A percentile compares a stretch with the other conserved stretches of the same genome.
These are phyloP conservation scores for Orestias chungarensis DNA, from an alignment of 2,797 vertebrate species.

Conservation along the genomic window DNA sequence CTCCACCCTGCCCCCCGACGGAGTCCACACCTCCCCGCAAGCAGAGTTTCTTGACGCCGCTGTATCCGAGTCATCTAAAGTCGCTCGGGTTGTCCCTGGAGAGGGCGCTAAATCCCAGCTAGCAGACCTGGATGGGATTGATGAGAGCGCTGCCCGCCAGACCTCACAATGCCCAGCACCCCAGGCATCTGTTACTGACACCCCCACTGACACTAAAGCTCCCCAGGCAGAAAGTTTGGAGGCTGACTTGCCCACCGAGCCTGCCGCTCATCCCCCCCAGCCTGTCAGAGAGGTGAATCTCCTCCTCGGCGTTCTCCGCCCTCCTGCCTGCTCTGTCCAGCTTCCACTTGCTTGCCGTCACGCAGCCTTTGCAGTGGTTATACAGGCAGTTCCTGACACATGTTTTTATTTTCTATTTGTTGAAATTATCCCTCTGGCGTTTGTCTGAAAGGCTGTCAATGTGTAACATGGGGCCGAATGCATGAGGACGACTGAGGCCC, in stretches of 20 bases:
- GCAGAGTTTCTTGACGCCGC: constrained; percentile 57
- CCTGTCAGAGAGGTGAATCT: constrained; percentile 80
- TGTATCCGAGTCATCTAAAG: constrained; percentile 20
- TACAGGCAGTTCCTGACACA: constrained; percentile 44
- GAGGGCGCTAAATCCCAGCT: constrained; percentile 43
- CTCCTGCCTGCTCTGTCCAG: constrained; percentile 65
- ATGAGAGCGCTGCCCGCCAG: constrained; percentile 31
- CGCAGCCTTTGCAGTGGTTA: constrained; percentile 34
- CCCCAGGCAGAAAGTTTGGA: constrained; percentile 53
- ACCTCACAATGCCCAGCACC: constrained; percentile 32
- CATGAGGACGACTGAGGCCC: constrained; percentile 68
- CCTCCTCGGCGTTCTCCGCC: constrained; percentile 44
- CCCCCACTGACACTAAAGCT: constrained; percentile 46
- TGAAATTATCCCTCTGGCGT: neutral
- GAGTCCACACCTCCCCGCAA: constrained; percentile 56
- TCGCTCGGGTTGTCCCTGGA: constrained; percentile 24
- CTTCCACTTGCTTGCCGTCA: constrained; percentile 68
- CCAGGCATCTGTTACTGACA: constrained; percentile 41
- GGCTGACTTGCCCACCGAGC: constrained; percentile 50
- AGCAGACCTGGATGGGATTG: constrained; percentile 31
- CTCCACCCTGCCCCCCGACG: constrained; percentile 63
- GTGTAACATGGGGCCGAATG: constrained; percentile 46
- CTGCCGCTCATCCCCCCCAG: constrained; percentile 66
- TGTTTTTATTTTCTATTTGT: neutral
- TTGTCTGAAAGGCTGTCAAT: constrained; percentile 21